Base-by-base conservation (phyloP, 1,140 invertebrate genomes). In the Lasaia peninsularis region DNA sequence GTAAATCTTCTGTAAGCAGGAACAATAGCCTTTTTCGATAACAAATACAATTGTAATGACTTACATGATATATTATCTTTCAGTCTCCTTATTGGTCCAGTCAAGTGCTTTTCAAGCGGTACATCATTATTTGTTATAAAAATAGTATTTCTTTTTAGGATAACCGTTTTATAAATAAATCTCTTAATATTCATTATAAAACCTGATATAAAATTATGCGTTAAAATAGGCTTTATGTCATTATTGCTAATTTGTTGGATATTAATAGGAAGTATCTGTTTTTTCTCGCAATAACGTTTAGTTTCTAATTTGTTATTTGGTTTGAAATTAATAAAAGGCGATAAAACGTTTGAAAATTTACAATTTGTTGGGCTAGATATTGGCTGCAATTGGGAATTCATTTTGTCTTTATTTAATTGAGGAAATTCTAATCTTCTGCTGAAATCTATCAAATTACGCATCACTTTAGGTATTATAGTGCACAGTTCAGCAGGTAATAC, bases 401-500 rank as follows among this genome's bases (percentile, higher is more conserved):
- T 49, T 21, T 72, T 67, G 31, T 58, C 33, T 35, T 64, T 14
- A 11, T 40, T 14, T 10, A 49, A 11, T 49, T 58, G 14, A n/a
- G 63, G 37, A 12, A 56, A 9, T 10, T 50, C 21, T 33, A 59
- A 44, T 37, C 62, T 62, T 12, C 20, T 34, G 52, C 64, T 62
- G 48, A 6, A 52, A 49, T 75, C 62, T 31, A 71, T 58, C 44
- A 80, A 67, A n/a, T 67, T 71, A 16, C 32, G 48, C 59, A 86
- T 72, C 52, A 84, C 62, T 37, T 63, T 71, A 8, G 83, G 83
- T 21, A 86, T 34, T 58, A 86, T 73, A 34, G 60, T 80, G 32
- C 83, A 86, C 37, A 86, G 59, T 63, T 86, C 76, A 12, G 80
- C 80, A 32, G 83, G 83, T 21, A 86, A 69, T 28, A 71, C 60